A percentile compares a stretch with the other conserved stretches of the same genome.
Evolutionary conservation across 2,113 vertebrate genomes (phyloP).

Genomic region (Vombatus ursinus): DNA sequence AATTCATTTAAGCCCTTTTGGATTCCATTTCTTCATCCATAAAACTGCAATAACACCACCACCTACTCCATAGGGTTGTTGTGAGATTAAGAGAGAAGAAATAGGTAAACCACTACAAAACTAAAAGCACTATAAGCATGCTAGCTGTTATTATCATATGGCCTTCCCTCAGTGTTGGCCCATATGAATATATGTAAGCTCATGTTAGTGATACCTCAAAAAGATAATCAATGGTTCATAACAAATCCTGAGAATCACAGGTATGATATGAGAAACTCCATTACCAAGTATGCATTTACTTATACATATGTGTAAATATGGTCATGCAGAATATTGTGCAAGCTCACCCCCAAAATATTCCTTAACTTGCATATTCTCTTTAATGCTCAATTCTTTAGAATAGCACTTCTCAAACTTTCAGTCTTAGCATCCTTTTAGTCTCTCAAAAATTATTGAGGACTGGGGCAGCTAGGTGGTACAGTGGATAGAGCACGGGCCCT

Average conservation of each 20-base stretch:
- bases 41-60: background rate
- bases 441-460: background rate
- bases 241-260: background rate
- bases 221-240: constrained; percentile 45
- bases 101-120: background rate
- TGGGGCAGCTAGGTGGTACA: too few species aligned
- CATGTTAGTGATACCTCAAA: background rate
- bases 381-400: background rate
- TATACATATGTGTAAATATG: background rate
- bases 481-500: too few species aligned
- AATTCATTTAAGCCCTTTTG: background rate
- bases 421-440: background rate
- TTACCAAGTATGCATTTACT: background rate
- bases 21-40: background rate
- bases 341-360: constrained; percentile 3
- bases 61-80: background rate
- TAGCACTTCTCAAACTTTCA: background rate
- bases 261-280: background rate
- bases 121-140: background rate
- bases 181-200: constrained; percentile 35
- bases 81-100: background rate
- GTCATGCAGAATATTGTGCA: background rate
- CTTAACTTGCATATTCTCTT: background rate
- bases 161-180: constrained; percentile 19
- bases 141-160: constrained; percentile 32